Evolutionary conservation across 2,888 invertebrate genomes (phyloP).

Genomic region (Pristionchus maxplancki): DNA sequence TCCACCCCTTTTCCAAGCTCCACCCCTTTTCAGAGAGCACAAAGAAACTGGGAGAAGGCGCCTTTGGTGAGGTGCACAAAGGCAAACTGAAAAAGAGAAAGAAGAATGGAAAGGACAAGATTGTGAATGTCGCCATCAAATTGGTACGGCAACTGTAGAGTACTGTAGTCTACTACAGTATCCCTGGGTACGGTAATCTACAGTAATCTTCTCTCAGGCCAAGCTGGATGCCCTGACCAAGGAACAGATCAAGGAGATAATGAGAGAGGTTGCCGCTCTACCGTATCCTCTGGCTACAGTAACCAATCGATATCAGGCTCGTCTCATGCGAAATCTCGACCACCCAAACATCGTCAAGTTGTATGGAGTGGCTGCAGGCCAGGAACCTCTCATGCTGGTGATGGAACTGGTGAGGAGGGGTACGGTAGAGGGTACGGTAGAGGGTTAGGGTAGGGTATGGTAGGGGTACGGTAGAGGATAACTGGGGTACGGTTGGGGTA

Average conservation of each 20-base stretch:
- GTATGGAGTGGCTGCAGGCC: constrained; percentile 40
- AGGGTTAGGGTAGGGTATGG: too few species aligned
- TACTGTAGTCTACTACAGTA: not conserved
- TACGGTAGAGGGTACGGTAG: too few species aligned
- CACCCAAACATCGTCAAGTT: too few species aligned
- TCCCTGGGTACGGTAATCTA: not conserved
- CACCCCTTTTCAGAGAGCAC: too few species aligned
- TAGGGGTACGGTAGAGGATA: too few species aligned
- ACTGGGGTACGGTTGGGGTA: not conserved
- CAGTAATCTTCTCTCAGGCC: too few species aligned
- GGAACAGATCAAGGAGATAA: too few species aligned
- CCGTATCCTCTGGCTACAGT: not conserved
- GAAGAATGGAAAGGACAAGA: not conserved
- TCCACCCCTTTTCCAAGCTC: too few species aligned
- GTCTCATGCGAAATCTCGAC: too few species aligned
- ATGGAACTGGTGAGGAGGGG: constrained; percentile 44
- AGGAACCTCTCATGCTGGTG: constrained; percentile 48
- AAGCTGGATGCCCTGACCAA: too few species aligned
- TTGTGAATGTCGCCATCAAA: constrained; percentile 32
- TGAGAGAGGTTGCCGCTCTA: constrained; percentile 34
- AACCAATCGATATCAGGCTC: constrained; percentile 30
- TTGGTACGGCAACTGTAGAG: constrained; percentile 12
- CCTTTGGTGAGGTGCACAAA: too few species aligned
- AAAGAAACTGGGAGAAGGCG: too few species aligned
- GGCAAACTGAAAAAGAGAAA: constrained; percentile 8